Base-by-base conservation (phyloP, 2,888 invertebrate species). In the Mythimna albipuncta region DNA sequence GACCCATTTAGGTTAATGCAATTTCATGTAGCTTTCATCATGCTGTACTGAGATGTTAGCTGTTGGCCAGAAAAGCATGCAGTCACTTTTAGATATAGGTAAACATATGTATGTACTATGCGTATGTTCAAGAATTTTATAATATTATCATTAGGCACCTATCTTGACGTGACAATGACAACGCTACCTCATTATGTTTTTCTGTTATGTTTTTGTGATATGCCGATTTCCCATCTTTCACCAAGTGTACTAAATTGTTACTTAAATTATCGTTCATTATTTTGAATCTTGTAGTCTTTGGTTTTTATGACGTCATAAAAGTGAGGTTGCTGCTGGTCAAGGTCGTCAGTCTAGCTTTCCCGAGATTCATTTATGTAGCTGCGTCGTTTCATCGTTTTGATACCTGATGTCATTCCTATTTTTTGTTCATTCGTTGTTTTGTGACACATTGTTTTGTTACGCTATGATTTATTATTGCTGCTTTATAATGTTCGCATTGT, bases 391-490 rank as follows among this genome's bases (percentile, higher is more conserved):
- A 38, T 63, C 21, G 21, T 73, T 79, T 79, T 67, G 64, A 61
- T 63, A 64, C 64, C 69, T 82, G 80, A 82, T 81, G 82, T 82
- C 82, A 82, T 74, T 69, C 67, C 68, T 69, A 84, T 72, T 75
- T 69, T 69, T 71, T 58, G 61, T 72, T 71, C 61, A 63, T 64
- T 69, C 9, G 66, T 69, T 67, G 61, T 72, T 75, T 75, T 54
- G 75, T 76, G 85, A 84, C 64, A 70, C 82, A 82, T 84, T 76
- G 66, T 75, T 74, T 26, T 73, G 66, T 64, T 74, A 64, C 52
- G 50, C 65, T 72, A 65, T 79, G 68, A 75, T 75, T 78, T 75
- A 80, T 79, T 64, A 67, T 38, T 64, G 47, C 10, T 67, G 64
- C 69, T 79, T 69, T 57, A 68, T 82, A 77, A 67, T 72, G 44